Evolutionary conservation across 2,113 vertebrate genomes (phyloP).

Genomic region (Tragelaphus imberbis): DNA sequence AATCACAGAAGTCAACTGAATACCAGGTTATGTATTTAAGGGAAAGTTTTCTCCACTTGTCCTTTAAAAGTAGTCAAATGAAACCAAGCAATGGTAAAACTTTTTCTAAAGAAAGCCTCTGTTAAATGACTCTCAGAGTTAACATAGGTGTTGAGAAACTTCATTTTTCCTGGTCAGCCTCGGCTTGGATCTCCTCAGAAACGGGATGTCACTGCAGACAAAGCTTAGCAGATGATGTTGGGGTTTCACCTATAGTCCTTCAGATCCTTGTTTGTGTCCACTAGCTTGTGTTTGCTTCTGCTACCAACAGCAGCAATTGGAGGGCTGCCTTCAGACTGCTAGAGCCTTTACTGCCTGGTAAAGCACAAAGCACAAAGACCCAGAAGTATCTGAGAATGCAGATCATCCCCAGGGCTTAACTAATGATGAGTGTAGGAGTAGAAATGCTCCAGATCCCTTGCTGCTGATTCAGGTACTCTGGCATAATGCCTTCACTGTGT

Average conservation of each 20-base stretch:
- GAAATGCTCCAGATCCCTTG: not conserved
- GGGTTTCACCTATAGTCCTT: not conserved
- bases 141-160: not conserved
- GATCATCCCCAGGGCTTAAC: not conserved
- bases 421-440: fast-evolving
- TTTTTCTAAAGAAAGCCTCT: not conserved
- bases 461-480: not conserved
- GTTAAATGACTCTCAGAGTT: not conserved
- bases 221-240: not conserved
- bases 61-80: not conserved
- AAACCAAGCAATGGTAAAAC: not conserved
- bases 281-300: not conserved
- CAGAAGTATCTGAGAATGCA: not conserved
- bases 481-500: not conserved
- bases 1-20: not conserved
- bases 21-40: fast-evolving
- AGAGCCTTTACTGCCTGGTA: not conserved
- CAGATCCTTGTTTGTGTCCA: not conserved
- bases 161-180: not conserved
- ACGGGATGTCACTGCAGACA: not conserved
- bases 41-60: not conserved
- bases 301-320: not conserved
- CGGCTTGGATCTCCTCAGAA: not conserved
- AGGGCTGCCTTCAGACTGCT: too few relatives aligned
- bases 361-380: not conserved